Evolutionary conservation across 2,888 invertebrate species (phyloP), one percentile per base, ranked within the genome.

Genomic region (Chrysomela aeneicollis): DNA sequence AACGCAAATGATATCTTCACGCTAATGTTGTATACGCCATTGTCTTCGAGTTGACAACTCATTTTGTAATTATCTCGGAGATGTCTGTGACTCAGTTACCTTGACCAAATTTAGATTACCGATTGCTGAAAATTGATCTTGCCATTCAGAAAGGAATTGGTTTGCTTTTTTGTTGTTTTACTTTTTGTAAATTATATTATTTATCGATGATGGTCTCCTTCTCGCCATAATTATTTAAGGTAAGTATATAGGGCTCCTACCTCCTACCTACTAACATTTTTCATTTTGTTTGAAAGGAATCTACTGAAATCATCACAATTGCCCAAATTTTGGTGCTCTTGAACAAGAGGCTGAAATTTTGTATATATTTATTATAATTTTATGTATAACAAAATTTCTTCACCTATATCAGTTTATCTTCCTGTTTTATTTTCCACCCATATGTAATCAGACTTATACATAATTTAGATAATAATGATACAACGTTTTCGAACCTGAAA

Each of bases 191-290:
- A 71, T 76, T 75, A 71, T 75, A 65, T 75, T 72, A 77, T 77
- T 75, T 76, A 76, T 76, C 69, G 71, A 66, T 69, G 70, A 72
- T 72, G 76, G 74, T 70, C 54, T 70, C 69, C 71, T 69, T 71
- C 71, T 74, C 78, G 79, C 79, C 79, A 79, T 79, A 79, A 75
- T 76, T 77, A 76, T 71, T 70, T 69, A 70, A 74, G 73, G 74
- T 74, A 74, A 74, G 74, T 74, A 71, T n/a, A n/a, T 71, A 71
- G 65, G 42, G 63, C 62, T 64, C 66, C 69, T 69, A 69, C 69
- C 69, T 67, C 69, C 65, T 55, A 51, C 59, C 32, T 46, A 57
- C 54, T 62, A 61, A 59, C 57, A 22, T 37, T 57, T 30, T 57
- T 46, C 30, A 9, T 47, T 18, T 57, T n/a, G 19, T 61, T 62